Conservation (phyloP, 2,113 vertebrate species). For the Epinephelus cyanopodus region DNA sequence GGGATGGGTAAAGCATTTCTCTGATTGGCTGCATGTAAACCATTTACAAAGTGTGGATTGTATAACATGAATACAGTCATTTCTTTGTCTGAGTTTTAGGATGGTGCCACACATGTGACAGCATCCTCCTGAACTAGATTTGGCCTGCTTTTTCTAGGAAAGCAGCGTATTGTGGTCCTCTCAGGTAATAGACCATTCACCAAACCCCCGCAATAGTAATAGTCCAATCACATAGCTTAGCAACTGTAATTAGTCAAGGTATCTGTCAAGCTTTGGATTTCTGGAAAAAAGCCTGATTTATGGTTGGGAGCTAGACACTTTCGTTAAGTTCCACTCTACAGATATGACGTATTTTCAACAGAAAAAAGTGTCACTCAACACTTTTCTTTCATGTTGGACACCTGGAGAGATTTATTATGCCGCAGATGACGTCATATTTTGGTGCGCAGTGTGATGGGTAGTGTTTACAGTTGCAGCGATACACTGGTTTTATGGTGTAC, state of each 20-base stretch:
- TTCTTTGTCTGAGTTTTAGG: slow-evolving; percentile 9
- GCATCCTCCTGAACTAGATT: background rate
- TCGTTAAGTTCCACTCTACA: no score
- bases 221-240: background rate
- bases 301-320: no score
- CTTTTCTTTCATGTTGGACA: no score
- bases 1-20: slow-evolving; percentile 34
- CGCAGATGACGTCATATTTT: no score
- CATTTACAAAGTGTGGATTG: slow-evolving; percentile 20
- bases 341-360: no score
- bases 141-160: background rate
- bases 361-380: no score
- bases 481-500: no score
- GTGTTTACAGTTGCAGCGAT: no score
- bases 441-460: no score
- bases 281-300: background rate
- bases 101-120: slow-evolving; percentile 11
- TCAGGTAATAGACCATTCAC: background rate
- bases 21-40: slow-evolving; percentile 16
- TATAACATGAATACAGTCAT: slow-evolving; percentile 7
- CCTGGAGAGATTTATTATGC: no score
- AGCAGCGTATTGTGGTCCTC: background rate
- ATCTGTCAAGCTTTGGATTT: background rate
- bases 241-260: background rate
- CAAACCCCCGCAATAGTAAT: background rate